Evolutionary conservation across 92 coral and sea anemone species (phyloP).

Genomic region (Epizoanthus stellaris): DNA sequence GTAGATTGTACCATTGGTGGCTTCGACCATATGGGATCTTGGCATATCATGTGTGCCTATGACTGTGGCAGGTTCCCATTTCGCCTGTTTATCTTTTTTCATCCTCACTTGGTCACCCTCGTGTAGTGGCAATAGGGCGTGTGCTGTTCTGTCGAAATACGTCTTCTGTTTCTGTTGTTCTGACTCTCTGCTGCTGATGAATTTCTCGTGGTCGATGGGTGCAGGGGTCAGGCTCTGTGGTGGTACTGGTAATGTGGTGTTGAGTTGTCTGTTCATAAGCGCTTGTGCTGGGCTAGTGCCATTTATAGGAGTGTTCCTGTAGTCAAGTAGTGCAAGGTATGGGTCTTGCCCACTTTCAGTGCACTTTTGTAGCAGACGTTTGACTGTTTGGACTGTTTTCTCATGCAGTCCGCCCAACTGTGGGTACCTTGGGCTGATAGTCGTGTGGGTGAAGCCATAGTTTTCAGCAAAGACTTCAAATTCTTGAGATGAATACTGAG

Average conservation of each 20-base stretch:
- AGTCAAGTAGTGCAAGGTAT: slow-evolving; percentile 25
- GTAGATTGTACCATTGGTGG: slow-evolving; percentile 21
- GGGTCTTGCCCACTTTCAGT: slow-evolving; percentile 35
- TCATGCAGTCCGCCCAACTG: slow-evolving; percentile 52
- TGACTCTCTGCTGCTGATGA: slow-evolving; percentile 7
- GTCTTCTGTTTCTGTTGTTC: slow-evolving; percentile 40
- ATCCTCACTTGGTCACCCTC: slow-evolving; percentile 26
- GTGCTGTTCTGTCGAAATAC: slow-evolving; percentile 31
- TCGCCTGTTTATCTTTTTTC: slow-evolving; percentile 40
- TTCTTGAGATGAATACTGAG: slow-evolving; percentile 45
- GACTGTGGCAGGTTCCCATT: slow-evolving; percentile 47
- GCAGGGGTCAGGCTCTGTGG: slow-evolving; percentile 21
- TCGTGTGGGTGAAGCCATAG: slow-evolving; percentile 33
- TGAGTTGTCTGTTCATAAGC: slow-evolving; percentile 42
- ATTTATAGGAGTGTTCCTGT: slow-evolving; percentile 37
- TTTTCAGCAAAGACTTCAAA: slow-evolving; percentile 38
- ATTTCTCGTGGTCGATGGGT: slow-evolving; percentile 10
- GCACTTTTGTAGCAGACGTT: slow-evolving; percentile 27
- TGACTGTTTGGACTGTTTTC: slow-evolving; percentile 50
- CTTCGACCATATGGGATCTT: slow-evolving; percentile 31
- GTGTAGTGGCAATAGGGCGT: slow-evolving; percentile 24
- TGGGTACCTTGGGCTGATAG: slow-evolving; percentile 44
- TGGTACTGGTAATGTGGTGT: slow-evolving; percentile 35
- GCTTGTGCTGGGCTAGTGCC: slow-evolving; percentile 56
- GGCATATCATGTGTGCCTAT: slow-evolving; percentile 23